Conservation (phyloP, 2,113 vertebrate species). For the Psilopogon haemacephalus region DNA sequence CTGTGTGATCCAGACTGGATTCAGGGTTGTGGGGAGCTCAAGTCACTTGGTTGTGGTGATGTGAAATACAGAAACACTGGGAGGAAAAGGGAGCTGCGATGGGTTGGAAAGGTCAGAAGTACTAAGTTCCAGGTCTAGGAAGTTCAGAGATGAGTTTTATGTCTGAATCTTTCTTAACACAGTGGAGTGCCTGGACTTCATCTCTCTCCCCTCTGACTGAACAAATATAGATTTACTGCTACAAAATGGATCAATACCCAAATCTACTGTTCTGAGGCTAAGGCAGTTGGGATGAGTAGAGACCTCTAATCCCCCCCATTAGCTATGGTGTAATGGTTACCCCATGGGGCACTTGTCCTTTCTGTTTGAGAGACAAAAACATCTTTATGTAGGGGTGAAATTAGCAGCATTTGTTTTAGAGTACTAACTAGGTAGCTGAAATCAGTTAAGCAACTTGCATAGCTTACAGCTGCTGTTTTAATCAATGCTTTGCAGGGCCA, state of each 20-base stretch:
- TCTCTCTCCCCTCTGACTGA: background rate
- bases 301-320: background rate
- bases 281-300: background rate
- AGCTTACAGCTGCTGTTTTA: background rate
- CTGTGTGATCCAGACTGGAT: background rate
- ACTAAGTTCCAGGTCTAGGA: background rate
- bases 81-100: background rate
- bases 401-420: background rate
- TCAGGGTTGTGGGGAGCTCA: fast-evolving
- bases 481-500: background rate
- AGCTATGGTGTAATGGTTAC: background rate
- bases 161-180: background rate
- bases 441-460: background rate
- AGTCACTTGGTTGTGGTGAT: fast-evolving
- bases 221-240: background rate
- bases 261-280: background rate
- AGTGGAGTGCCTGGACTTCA: background rate
- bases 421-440: background rate
- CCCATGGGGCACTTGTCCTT: background rate
- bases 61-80: background rate
- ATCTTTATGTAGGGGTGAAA: background rate
- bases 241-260: background rate
- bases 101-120: background rate
- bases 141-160: background rate
- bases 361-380: background rate